phyloP scores from a whole-genome alignment of 2,797 vertebrate species.

The Mallotus villosus region DNA sequence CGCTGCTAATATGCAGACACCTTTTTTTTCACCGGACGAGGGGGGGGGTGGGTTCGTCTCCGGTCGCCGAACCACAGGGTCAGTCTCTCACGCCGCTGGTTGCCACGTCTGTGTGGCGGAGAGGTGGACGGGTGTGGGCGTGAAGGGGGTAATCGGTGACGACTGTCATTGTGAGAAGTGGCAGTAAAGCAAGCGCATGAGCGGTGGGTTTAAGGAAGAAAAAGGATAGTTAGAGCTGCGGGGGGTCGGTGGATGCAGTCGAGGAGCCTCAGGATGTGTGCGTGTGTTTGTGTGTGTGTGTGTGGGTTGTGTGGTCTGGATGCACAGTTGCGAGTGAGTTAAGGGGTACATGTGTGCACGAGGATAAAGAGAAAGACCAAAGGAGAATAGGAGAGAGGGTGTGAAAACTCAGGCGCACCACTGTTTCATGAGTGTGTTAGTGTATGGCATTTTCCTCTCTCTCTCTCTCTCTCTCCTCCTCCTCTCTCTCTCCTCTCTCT shows the following conservation, averaged over 20 bases:
- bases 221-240: neutral
- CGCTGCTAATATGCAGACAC: conserved; percentile 45
- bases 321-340: conserved; percentile 19
- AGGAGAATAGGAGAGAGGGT: neutral
- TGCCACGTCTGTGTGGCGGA: neutral
- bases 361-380: neutral
- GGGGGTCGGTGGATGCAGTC: neutral
- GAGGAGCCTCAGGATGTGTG: neutral
- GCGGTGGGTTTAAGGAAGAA: too few relatives aligned
- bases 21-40: conserved; percentile 26
- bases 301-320: neutral
- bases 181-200: too few relatives aligned
- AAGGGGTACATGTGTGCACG: neutral
- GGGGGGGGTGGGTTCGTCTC: conserved; percentile 21
- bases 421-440: neutral
- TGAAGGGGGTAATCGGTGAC: too few relatives aligned
- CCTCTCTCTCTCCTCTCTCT: neutral
- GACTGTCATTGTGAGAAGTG: too few relatives aligned
- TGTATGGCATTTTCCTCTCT: neutral
- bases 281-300: neutral
- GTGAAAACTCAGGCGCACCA: conserved; percentile 1
- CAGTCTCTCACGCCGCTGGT: conserved; percentile 35
- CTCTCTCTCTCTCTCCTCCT: conserved; percentile 3
- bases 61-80: conserved; percentile 31
- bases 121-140: neutral